phyloP scores from a whole-genome alignment of 2,113 vertebrate species.

The Chaenogobius annularis region DNA sequence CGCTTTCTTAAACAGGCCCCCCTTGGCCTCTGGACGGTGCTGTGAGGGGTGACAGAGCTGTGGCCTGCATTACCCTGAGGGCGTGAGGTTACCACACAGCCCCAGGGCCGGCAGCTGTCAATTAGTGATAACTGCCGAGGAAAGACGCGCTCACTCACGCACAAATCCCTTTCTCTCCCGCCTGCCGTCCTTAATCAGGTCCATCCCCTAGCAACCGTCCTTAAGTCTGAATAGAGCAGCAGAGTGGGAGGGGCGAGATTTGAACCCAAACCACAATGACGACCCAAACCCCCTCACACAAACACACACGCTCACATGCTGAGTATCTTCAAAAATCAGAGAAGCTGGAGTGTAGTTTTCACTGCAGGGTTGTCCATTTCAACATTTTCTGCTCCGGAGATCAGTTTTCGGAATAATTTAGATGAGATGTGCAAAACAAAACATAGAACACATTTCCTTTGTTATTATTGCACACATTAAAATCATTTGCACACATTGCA shows the following conservation, averaged over 20 bases:
- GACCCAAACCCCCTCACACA: neutral
- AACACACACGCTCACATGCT: neutral
- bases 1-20: slow-evolving; percentile 66
- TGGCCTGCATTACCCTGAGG: slow-evolving; percentile 91
- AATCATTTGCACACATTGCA: neutral
- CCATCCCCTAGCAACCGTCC: slow-evolving; percentile 93
- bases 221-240: slow-evolving; percentile 74
- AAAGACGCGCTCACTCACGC: slow-evolving; percentile 43
- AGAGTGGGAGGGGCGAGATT: slow-evolving; percentile 68
- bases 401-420: neutral
- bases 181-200: slow-evolving; percentile 81
- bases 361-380: neutral
- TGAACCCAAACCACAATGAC: slow-evolving; percentile 15
- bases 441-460: too few relatives aligned
- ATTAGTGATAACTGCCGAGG: slow-evolving; percentile 93
- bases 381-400: neutral
- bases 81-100: slow-evolving; percentile 92
- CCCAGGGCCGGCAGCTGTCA: slow-evolving; percentile 98
- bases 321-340: neutral
- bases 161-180: slow-evolving; percentile 14
- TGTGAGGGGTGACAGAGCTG: slow-evolving; percentile 82
- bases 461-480: too few relatives aligned
- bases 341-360: neutral
- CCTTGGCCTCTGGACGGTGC: slow-evolving; percentile 70
- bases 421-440: neutral